phyloP scores from a whole-genome alignment of 1,140 invertebrate genomes.

The Anastrepha obliqua region DNA sequence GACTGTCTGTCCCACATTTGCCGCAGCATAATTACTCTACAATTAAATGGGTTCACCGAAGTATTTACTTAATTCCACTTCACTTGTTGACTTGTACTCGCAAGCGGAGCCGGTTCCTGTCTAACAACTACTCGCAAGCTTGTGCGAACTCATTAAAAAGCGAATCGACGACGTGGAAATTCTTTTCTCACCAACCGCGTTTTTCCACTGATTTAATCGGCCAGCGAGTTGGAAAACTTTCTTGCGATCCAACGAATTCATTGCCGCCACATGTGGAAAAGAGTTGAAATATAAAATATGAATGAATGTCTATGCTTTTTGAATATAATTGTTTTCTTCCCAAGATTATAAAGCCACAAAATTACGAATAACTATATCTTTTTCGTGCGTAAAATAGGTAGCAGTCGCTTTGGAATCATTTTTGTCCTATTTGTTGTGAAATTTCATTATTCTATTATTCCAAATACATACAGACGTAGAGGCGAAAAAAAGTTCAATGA shows the following conservation, averaged over 20 bases:
- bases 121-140: not conserved
- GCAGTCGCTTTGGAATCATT: too few relatives aligned
- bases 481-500: not conserved
- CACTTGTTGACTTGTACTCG: not conserved
- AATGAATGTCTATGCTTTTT: too few relatives aligned
- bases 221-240: not conserved
- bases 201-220: not conserved
- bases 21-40: not conserved
- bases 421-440: too few relatives aligned
- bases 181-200: not conserved
- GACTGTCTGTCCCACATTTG: not conserved
- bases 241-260: not conserved
- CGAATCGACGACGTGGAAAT: not conserved
- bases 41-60: conserved; percentile 12
- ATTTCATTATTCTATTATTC: too few relatives aligned
- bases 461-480: too few relatives aligned
- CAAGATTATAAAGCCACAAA: too few relatives aligned
- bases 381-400: too few relatives aligned
- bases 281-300: too few relatives aligned
- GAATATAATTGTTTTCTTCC: too few relatives aligned
- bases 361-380: too few relatives aligned
- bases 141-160: conserved; percentile 8
- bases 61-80: conserved; percentile 12
- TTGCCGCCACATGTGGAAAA: not conserved
- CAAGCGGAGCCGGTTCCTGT: not conserved